Evolutionary conservation across 53 echinoderm and acorn worm genomes (phyloP), one percentile per base, ranked within the genome.

Genomic region (Pentamera pediparva): DNA sequence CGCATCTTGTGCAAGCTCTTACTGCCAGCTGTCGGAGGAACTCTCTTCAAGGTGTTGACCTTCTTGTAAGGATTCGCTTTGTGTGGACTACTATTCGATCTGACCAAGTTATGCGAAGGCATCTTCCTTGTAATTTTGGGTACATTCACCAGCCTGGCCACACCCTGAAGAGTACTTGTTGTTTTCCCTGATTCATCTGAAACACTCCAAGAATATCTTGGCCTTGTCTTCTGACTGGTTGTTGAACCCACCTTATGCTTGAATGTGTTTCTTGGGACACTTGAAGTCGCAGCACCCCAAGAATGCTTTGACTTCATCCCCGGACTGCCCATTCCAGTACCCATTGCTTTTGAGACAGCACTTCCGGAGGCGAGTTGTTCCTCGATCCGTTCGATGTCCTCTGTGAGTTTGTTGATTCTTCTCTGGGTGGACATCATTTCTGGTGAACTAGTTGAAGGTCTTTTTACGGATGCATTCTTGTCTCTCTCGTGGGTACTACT

Each of bases 1-100:
- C 65, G 39, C 3, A 45, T 65, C 25, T 65, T 40, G 65, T 39
- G 39, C 43, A 65, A 41, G 29, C 65, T 65, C 65, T 27, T 65
- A 12, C 41, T 65, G 27, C 65, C 43, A 6, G 65, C 8, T 40
- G 34, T 4, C n/a, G 34, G 17, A 17, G 26, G 25, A 7, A 33
- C 35, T 6, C 29, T 65, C 10, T 1, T 6, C 30, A 45, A 41
- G 11, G 47, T 21, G 10, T 65, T 65, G 2, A 65, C 25, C 26
- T 41, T 65, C 26, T 39, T 26, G 30, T 41, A 65, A 10, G 39
- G 65, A 24, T 65, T 65, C 43, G 2, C 11, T 7, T 28, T 28
- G 3, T 27, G 58, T 2, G 6, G 1, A 26, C 17, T 13, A 8
- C 58, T 28, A 6, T 20, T 32, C 11, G 28, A 12, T 4, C 5